Evolutionary conservation across 2,888 invertebrate species (phyloP), one percentile per base, ranked within the genome.

Genomic region (Thereva unica): DNA sequence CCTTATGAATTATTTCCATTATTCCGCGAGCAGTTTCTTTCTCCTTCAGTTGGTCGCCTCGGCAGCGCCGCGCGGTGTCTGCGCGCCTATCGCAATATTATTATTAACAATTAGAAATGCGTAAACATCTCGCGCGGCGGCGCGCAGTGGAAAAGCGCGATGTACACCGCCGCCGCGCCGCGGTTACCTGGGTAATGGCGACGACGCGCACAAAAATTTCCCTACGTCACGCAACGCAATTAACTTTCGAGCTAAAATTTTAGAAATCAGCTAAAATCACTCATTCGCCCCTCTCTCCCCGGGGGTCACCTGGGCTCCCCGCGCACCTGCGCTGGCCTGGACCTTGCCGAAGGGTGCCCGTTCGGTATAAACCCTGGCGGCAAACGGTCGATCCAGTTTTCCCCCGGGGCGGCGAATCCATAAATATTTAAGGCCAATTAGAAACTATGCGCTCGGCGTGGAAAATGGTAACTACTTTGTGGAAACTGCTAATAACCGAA

Each of bases 1-100:
- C 52, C 41, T 47, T 63, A 63, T 63, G 63, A 63, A 63, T 50
- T 52, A 63, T 63, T 63, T 63, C 38, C 35, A 63, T 52, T 50
- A 63, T 63, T 34, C 41, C 23, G 1, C 35, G 52, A 23, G 34
- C n/a, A n/a, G 52, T 52, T 23, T 23, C 35, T 35, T 52, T n/a
- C 10, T 10, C 38, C 23, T 6, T 8, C n/a, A 7, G 12, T 10
- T 34, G 23, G 34, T 34, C 10, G 44, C 4, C 55, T 5, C 7
- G 4, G 10, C 42, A 23, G 40, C 23, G 2, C 40, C 5, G 23
- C 23, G 38, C 59, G 7, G 10, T 4, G 12, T 47, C 59, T 44
- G 44, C 41, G 10, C 41, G 10, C 37, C 47, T 12, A 49, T 59
- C 10, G 38, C n/a, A 59, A 59, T 59, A 49, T 59, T 59, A 23